These are phyloP conservation scores for Gobionotothen gibberifrons DNA, from an alignment of 2,797 vertebrate genomes.

Conservation along the genomic window DNA sequence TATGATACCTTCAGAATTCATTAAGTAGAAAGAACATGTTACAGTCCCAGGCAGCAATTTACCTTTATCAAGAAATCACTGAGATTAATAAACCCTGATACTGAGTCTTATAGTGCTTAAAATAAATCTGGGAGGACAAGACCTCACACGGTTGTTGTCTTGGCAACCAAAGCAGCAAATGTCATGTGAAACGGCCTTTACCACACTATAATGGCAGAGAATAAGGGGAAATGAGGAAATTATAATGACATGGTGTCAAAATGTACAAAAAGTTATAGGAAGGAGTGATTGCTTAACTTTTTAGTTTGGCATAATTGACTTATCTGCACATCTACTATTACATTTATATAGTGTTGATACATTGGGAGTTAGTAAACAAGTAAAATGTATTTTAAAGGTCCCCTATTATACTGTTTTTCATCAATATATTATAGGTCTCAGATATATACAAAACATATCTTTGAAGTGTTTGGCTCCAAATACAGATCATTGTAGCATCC, in stretches of 20 bases:
- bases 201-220: conserved; percentile 1
- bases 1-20: neutral
- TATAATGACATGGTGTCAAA: neutral
- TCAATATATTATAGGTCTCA: too few species aligned
- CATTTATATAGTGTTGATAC: neutral
- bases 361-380: conserved; percentile 5
- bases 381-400: neutral
- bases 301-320: neutral
- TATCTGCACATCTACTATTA: neutral
- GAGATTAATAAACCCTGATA: conserved; percentile 19
- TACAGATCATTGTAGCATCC: too few species aligned
- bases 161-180: conserved; percentile 52
- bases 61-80: conserved; percentile 16
- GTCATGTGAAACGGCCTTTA: conserved; percentile 1
- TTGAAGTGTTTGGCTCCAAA: too few species aligned
- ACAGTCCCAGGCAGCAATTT: conserved; percentile 5
- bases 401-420: too few species aligned
- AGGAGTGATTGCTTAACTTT: neutral
- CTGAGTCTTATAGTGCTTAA: conserved; percentile 28
- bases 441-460: too few species aligned
- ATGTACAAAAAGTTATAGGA: neutral
- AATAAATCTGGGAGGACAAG: conserved; percentile 36
- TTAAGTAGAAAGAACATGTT: conserved; percentile 22
- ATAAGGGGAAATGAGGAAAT: conserved; percentile 15
- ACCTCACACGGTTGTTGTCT: conserved; percentile 35